Conservation (phyloP, 2,797 vertebrate genomes). For the Pteropus rufus region DNA sequence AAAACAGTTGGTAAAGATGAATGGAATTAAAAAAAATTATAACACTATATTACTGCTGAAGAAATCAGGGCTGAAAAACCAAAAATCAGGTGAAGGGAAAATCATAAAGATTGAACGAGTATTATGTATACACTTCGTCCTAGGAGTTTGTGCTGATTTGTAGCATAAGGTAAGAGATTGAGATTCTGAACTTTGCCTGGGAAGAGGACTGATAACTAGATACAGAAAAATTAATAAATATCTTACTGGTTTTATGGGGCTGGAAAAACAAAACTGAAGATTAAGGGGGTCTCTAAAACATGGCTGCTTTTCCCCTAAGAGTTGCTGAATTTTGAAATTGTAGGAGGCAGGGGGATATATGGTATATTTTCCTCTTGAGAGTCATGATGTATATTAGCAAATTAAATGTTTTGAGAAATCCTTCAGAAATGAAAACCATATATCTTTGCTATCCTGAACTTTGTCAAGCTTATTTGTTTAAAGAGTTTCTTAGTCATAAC, state of each 20-base stretch:
- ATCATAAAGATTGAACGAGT: not conserved
- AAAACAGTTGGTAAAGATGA: not conserved
- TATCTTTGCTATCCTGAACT: not conserved
- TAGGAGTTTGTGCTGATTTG: not conserved
- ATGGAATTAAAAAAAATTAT: not conserved
- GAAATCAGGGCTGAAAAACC: not conserved
- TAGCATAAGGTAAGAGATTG: not conserved
- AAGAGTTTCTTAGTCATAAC: not conserved
- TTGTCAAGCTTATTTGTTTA: not conserved
- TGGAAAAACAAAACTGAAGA: not conserved
- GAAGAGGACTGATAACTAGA: not conserved
- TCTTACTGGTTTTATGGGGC: not conserved
- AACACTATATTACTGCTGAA: not conserved
- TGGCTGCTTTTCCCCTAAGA: not conserved
- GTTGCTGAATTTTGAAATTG: not conserved
- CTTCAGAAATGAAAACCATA: not conserved
- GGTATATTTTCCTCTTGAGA: not conserved
- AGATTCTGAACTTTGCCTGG: not conserved
- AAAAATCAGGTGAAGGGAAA: not conserved
- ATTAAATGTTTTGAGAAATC: not conserved
- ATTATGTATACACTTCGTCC: not conserved
- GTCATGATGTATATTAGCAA: not conserved
- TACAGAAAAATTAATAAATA: not conserved
- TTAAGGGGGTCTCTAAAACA: not conserved
- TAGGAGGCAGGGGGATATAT: not conserved